phyloP scores from a whole-genome alignment of 2,113 vertebrate genomes.

The Orthonyx spaldingii region DNA sequence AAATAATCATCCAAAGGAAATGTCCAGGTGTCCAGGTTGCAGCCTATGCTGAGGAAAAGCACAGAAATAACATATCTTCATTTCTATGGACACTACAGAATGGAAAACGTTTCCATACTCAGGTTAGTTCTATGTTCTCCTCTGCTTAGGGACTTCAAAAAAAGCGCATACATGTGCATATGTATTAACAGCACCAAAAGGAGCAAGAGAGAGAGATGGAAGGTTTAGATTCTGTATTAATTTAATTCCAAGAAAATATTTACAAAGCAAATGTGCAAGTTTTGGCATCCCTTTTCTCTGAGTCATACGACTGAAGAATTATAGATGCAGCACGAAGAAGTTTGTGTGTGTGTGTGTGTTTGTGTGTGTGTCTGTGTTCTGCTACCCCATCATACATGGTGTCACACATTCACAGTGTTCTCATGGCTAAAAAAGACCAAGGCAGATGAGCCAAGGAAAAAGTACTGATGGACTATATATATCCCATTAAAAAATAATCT shows the following conservation, averaged over 20 bases:
- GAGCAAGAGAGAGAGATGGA: neutral
- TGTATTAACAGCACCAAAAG: neutral
- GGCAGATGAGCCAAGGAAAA: neutral
- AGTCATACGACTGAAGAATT: neutral
- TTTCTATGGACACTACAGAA: neutral
- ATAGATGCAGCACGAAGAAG: neutral
- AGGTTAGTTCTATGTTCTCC: neutral
- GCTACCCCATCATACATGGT: neutral
- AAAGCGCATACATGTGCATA: neutral
- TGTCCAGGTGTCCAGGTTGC: neutral
- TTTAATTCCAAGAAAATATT: constrained; percentile 48
- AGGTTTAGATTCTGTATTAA: neutral
- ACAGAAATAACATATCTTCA: neutral
- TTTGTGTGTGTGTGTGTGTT: neutral
- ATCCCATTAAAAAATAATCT: neutral
- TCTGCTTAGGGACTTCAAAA: neutral
- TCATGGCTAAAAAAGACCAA: neutral
- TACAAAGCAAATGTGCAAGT: constrained; percentile 37
- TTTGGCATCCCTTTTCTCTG: neutral
- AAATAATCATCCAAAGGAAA: neutral
- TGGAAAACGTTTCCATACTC: neutral
- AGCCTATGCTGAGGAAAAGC: neutral
- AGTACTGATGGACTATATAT: neutral
- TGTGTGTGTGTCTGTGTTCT: neutral
- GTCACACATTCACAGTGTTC: neutral